Evolutionary conservation across 2,113 vertebrate species (phyloP).

Genomic region (Tragelaphus imberbis): DNA sequence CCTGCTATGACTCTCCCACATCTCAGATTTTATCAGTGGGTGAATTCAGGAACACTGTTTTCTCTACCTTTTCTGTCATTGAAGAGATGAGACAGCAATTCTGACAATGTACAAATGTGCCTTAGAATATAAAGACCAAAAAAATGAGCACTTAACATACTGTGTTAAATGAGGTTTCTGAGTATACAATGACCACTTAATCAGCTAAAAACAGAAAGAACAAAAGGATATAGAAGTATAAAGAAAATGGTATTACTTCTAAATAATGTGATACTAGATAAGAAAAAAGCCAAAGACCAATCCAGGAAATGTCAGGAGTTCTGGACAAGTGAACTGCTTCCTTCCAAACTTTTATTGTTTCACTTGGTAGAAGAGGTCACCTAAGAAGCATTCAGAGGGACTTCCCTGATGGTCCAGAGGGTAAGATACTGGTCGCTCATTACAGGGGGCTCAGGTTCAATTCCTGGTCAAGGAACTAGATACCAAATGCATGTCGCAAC

Average conservation of each 20-base stretch:
- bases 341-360: background rate
- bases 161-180: background rate
- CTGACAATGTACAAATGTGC: background rate
- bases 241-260: background rate
- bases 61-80: background rate
- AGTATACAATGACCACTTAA: background rate
- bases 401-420: background rate
- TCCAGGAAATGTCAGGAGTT: background rate
- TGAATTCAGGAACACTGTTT: background rate
- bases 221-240: background rate
- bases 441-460: background rate
- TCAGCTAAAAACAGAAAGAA: slow-evolving; percentile 29
- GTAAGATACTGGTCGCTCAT: background rate
- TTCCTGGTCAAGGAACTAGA: background rate
- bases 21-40: background rate
- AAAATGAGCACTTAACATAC: background rate
- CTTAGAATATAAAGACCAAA: background rate
- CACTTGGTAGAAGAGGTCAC: background rate
- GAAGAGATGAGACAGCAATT: background rate
- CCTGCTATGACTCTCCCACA: background rate
- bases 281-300: slow-evolving; percentile 41
- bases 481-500: background rate
- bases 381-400: background rate
- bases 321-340: background rate
- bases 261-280: background rate